Percentiles rank a stretch among this genome's conserved stretches.
Evolutionary conservation across 2,888 invertebrate species (phyloP).

Genomic region (Eupelmus urozonus): DNA sequence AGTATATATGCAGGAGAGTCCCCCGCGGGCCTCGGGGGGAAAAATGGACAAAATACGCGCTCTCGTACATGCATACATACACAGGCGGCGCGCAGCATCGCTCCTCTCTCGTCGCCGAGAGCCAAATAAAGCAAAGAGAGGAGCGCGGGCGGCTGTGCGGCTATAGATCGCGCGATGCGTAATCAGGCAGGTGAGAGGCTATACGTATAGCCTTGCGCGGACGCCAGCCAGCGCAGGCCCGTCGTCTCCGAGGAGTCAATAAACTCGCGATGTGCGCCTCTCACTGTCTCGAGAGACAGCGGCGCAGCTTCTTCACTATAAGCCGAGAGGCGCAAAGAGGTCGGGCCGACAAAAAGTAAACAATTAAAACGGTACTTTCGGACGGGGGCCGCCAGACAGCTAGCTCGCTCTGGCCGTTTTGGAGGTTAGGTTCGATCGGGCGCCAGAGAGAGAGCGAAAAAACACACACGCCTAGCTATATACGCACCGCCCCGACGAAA

Average conservation of each 20-base stretch:
- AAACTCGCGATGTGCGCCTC: conserved; percentile 23
- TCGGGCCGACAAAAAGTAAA: conserved; percentile 53
- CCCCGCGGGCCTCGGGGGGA: too few relatives aligned
- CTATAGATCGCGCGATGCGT: neutral
- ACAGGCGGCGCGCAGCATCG: conserved; percentile 35
- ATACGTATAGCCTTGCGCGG: neutral
- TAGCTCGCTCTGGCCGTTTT: conserved; percentile 2
- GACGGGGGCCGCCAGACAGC: neutral
- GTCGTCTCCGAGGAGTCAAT: conserved; percentile 31
- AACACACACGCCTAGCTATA: neutral
- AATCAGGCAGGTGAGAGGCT: neutral
- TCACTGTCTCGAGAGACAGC: neutral
- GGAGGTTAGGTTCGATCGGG: conserved; percentile 53
- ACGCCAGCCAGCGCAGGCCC: too few relatives aligned
- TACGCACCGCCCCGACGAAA: neutral
- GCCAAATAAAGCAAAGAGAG: conserved; percentile 58
- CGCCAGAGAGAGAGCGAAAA: neutral
- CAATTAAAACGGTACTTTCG: conserved; percentile 51
- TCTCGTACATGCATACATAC: conserved; percentile 1
- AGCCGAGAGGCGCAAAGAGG: conserved; percentile 21
- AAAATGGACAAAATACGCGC: conserved; percentile 8
- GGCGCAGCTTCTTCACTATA: neutral
- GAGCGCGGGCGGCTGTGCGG: conserved; percentile 1
- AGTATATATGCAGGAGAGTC: too few relatives aligned
- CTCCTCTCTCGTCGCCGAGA: conserved; percentile 39